phyloP scores from a whole-genome alignment of 1,140 invertebrate genomes.

The Neocloeon triangulifer region DNA sequence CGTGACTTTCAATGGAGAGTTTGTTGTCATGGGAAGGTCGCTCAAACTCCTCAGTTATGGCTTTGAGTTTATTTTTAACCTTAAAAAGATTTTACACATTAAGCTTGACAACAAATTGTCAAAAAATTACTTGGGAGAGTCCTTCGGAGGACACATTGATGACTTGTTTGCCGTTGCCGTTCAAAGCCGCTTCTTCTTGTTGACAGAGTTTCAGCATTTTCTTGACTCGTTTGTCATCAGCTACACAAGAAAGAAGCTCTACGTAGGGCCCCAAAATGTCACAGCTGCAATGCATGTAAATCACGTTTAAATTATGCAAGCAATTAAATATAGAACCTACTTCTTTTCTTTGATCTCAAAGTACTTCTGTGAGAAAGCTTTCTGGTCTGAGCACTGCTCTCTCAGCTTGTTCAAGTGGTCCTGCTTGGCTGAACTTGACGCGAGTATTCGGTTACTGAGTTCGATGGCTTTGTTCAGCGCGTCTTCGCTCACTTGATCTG shows the following conservation, averaged over 20 bases:
- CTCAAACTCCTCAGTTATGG: background rate
- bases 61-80: too few relatives aligned
- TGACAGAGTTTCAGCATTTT: conserved; percentile 18
- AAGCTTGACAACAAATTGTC: too few relatives aligned
- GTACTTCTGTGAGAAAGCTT: too few relatives aligned
- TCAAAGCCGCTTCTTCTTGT: conserved; percentile 11
- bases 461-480: too few relatives aligned
- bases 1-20: background rate
- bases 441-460: too few relatives aligned
- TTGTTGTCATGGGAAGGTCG: background rate
- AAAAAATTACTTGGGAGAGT: conserved; percentile 19
- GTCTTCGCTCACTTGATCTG: too few relatives aligned
- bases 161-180: conserved; percentile 10
- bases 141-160: conserved; percentile 20
- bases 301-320: too few relatives aligned
- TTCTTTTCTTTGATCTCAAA: too few relatives aligned
- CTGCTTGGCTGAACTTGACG: too few relatives aligned
- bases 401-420: too few relatives aligned
- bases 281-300: conserved; percentile 22
- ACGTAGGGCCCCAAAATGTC: conserved; percentile 24
- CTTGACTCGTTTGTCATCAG: conserved; percentile 21
- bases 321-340: too few relatives aligned
- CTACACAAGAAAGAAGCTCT: conserved; percentile 22
- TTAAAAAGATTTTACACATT: conserved; percentile 5
- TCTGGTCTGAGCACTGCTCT: too few relatives aligned